These are phyloP conservation scores for Loriculus beryllinus DNA, from an alignment of 2,797 vertebrate species.

Conservation along the genomic window DNA sequence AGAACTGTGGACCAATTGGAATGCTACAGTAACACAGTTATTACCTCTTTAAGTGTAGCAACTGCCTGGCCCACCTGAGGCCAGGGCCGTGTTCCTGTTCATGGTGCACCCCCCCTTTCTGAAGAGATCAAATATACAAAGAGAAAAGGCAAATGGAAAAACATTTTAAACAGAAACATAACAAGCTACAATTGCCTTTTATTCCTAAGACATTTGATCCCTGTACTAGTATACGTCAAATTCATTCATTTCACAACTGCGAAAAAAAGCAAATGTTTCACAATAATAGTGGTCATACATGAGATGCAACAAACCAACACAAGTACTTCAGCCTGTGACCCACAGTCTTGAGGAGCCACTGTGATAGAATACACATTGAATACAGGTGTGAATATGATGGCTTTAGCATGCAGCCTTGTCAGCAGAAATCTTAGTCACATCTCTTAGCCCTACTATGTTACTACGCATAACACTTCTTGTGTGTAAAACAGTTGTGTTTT, in stretches of 20 bases:
- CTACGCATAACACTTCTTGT: not conserved
- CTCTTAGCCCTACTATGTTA: not conserved
- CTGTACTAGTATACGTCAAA: not conserved
- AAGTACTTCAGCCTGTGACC: not conserved
- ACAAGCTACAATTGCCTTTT: not conserved
- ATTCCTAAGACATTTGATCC: not conserved
- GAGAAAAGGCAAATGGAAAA: not conserved
- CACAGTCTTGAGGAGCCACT: not conserved
- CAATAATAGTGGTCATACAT: not conserved
- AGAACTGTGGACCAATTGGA: not conserved
- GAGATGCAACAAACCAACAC: not conserved
- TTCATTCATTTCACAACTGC: not conserved
- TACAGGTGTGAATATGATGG: not conserved
- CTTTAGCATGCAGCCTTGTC: not conserved
- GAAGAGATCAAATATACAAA: not conserved
- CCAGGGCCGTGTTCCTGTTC: not conserved
- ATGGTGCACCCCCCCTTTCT: rapidly evolving
- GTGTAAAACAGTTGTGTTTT: not conserved
- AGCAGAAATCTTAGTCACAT: not conserved
- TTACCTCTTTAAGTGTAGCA: not conserved
- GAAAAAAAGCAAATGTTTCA: not conserved
- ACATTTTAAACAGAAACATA: not conserved
- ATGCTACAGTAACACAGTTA: not conserved
- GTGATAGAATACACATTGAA: not conserved
- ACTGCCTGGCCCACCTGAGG: not conserved